Conservation (phyloP, 2,797 vertebrate species). For the Halcyon smyrnensis region DNA sequence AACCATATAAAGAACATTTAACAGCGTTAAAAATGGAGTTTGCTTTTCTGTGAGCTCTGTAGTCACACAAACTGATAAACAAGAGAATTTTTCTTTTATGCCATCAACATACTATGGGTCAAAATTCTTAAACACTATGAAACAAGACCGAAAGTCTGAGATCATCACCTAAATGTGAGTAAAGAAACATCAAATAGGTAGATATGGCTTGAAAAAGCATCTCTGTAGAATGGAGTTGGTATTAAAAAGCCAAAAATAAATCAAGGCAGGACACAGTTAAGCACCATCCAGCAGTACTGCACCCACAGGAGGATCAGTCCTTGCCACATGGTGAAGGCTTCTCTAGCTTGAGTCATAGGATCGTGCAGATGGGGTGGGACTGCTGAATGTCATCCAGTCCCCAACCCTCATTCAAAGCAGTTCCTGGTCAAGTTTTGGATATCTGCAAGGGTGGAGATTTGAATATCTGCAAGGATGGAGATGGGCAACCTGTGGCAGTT, state of each 20-base stretch:
- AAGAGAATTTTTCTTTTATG: background rate
- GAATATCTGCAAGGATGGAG: background rate
- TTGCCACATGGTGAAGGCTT: background rate
- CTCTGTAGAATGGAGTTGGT: background rate
- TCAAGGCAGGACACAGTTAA: background rate
- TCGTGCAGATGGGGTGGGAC: background rate
- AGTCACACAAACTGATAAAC: background rate
- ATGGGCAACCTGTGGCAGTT: background rate
- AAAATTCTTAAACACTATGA: background rate
- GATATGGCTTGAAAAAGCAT: background rate
- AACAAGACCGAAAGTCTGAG: background rate
- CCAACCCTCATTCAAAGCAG: background rate
- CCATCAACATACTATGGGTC: background rate
- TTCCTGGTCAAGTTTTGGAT: background rate
- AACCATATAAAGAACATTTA: background rate
- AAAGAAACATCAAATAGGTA: background rate
- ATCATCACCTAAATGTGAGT: background rate
- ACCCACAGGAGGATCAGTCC: background rate
- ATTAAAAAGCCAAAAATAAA: background rate
- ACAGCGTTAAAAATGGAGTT: background rate
- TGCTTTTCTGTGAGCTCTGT: background rate
- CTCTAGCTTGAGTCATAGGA: background rate
- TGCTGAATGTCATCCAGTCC: background rate
- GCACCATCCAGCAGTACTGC: background rate
- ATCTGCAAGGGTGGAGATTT: background rate